Base-by-base conservation (phyloP, 2,888 invertebrate species). In the Plebejus melissa region DNA sequence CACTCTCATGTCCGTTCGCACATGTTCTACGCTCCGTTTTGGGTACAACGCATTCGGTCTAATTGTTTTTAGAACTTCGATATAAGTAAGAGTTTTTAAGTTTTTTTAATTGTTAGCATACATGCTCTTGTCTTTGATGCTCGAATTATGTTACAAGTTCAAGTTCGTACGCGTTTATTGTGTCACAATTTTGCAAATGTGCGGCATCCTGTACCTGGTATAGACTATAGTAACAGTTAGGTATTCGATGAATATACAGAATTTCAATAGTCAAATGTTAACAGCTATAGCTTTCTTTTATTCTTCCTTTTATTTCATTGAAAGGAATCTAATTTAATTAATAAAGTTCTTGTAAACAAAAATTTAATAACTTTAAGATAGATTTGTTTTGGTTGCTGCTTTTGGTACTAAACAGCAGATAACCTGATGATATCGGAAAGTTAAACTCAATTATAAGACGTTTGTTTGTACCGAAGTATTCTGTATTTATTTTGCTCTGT, bases 1-100 rank as follows among this genome's bases (percentile, higher is more conserved):
- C 81, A 83, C 83, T 82, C 84, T 90, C 90, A 91, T 90, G 87
- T 91, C 88, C 88, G 84, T 77, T 80, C 82, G 78, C 84, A 81
- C 88, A 87, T 87, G 46, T 16, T 74, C 54, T 54, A 13, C 28
- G 4, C 65, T 28, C 16, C 65, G 65, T 36, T 11, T 32, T 5
- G 32, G 32, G 28, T 7, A 13, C 13, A 32, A 4, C 28, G 22
- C 65, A 65, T 65, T 65, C 13, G 65, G 28, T 60, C 60, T 60
- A 60, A 58, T 46, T 46, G 46, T 46, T 46, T 3, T 46, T 1
- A 9, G 9, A 46, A 46, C 46, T 46, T 46, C 46, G 46, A 2
- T 46, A 2, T 46, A 46, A 46, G 46, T 9, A 7, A 9, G 41
- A 2, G 11, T 46, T 46, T 46, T 9, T 46, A 46, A 41, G 41